Percentiles rank a stretch among this genome's conserved stretches.
Evolutionary conservation across 1,140 invertebrate genomes (phyloP).

Genomic region (Olivierus martensii): DNA sequence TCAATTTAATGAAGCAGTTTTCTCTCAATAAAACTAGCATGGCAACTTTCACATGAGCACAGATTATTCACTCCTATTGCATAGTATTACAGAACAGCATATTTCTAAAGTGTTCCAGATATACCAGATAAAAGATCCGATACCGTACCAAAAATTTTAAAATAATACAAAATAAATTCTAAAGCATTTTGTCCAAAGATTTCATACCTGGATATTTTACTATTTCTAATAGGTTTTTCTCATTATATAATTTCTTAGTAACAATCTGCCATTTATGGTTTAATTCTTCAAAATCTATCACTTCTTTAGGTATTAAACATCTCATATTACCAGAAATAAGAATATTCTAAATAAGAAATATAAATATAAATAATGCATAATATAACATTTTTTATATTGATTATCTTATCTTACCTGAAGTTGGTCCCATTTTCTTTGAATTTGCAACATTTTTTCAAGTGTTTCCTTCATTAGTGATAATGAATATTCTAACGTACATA

Average conservation of each 20-base stretch:
- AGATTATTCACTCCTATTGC: too few species aligned
- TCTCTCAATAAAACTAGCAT: too few species aligned
- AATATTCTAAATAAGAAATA: conserved; percentile 49
- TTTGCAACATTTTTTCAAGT: conserved; percentile 53
- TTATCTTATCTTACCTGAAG: conserved; percentile 42
- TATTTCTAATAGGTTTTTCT: conserved; percentile 21
- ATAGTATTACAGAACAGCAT: too few species aligned
- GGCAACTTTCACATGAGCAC: too few species aligned
- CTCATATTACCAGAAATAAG: conserved; percentile 82
- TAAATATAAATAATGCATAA: background rate
- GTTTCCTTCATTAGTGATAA: conserved; percentile 61
- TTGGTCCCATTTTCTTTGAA: conserved; percentile 67
- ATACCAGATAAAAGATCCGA: too few species aligned
- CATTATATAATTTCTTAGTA: conserved; percentile 54
- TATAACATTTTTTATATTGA: background rate
- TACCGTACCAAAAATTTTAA: too few species aligned
- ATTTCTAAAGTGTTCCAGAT: too few species aligned
- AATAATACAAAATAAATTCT: too few species aligned
- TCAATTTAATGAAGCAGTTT: too few species aligned
- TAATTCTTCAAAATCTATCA: conserved; percentile 64
- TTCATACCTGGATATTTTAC: too few species aligned
- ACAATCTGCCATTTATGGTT: conserved; percentile 78
- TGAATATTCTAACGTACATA: conserved; percentile 66
- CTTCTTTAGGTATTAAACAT: conserved; percentile 65
- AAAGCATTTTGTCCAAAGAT: too few species aligned